phyloP scores from a whole-genome alignment of 2,888 invertebrate genomes.

The Tenthredo livida region DNA sequence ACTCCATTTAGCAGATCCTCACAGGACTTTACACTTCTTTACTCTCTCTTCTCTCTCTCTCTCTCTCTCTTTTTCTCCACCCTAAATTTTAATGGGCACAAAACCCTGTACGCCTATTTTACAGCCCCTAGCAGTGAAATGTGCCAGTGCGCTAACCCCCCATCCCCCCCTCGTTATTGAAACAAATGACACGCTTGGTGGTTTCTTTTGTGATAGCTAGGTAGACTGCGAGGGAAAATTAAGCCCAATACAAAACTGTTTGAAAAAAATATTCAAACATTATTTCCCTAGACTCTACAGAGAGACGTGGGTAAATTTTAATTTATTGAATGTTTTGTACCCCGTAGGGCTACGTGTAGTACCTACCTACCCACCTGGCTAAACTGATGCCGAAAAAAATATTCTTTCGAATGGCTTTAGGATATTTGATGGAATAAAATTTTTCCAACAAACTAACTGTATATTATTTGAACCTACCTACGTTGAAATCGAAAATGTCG shows the following conservation, averaged over 20 bases:
- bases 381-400: neutral
- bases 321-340: no score
- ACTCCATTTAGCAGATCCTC: constrained; percentile 37
- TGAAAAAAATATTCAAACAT: constrained; percentile 6
- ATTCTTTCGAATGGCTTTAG: neutral
- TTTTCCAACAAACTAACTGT: neutral
- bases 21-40: constrained; percentile 39
- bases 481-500: constrained; percentile 25
- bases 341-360: no score
- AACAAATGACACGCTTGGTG: constrained; percentile 20
- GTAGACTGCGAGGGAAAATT: neutral
- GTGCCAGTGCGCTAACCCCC: neutral
- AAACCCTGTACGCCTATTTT: neutral
- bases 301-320: neutral
- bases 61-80: constrained; percentile 3
- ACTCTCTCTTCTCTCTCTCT: neutral
- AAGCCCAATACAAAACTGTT: neutral
- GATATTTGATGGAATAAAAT: neutral
- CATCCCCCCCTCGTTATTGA: constrained; percentile 12
- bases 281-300: neutral
- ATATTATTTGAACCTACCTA: neutral
- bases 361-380: neutral
- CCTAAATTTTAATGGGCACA: constrained; percentile 44
- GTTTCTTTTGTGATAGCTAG: neutral
- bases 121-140: neutral